Conservation (phyloP, 2,888 invertebrate genomes). For the Prosapia bicincta region DNA sequence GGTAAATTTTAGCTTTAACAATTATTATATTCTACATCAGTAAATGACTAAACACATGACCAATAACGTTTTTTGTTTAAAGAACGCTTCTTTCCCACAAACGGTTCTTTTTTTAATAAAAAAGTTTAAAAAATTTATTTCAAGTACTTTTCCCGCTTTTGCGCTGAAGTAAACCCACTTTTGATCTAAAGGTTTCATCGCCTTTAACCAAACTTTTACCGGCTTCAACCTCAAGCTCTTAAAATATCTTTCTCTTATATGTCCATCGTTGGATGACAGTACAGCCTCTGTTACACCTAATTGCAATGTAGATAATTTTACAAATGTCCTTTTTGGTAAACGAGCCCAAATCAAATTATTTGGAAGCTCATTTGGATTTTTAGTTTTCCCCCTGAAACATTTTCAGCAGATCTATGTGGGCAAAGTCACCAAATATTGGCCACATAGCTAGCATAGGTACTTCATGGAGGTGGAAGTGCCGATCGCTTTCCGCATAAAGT, state of each 20-base stretch:
- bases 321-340: constrained; percentile 5
- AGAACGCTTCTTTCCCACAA: too few relatives aligned
- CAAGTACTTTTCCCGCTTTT: background rate
- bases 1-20: too few relatives aligned
- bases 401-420: background rate
- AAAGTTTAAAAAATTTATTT: too few relatives aligned
- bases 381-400: background rate
- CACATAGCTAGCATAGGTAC: background rate
- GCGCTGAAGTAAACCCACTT: background rate
- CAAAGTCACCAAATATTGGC: background rate
- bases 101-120: too few relatives aligned
- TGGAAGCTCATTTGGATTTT: background rate
- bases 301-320: background rate
- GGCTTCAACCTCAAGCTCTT: background rate
- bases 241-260: background rate
- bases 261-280: background rate
- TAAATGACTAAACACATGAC: too few relatives aligned
- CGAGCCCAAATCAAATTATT: constrained; percentile 6
- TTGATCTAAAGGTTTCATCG: background rate
- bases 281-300: background rate
- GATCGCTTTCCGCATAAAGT: too few relatives aligned
- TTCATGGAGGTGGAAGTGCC: background rate
- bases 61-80: too few relatives aligned
- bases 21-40: too few relatives aligned
- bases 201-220: background rate